These are phyloP conservation scores for Baccha elongata DNA, from an alignment of 2,888 invertebrate genomes.

Conservation along the genomic window DNA sequence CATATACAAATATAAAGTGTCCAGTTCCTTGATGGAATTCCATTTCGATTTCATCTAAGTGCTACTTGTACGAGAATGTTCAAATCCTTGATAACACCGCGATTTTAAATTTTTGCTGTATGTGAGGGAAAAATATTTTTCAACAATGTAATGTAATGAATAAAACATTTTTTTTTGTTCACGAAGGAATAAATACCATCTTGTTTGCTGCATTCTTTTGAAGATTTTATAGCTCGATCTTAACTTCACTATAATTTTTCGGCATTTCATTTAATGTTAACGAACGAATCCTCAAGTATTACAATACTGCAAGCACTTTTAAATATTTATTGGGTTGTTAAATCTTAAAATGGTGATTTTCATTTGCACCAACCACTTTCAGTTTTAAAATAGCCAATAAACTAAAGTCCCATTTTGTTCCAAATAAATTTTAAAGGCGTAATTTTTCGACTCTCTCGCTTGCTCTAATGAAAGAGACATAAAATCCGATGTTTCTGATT, in stretches of 20 bases:
- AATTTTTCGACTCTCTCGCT: too few species aligned
- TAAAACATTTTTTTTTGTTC: constrained; percentile 21
- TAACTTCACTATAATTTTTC: too few species aligned
- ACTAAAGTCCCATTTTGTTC: too few species aligned
- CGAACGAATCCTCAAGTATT: too few species aligned
- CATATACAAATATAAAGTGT: constrained; percentile 41
- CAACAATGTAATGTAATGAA: constrained; percentile 29
- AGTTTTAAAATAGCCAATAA: too few species aligned
- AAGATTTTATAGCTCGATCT: constrained; percentile 12
- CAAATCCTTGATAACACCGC: constrained; percentile 34
- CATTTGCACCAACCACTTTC: too few species aligned
- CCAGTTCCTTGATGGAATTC: constrained; percentile 62
- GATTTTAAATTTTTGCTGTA: constrained; percentile 22
- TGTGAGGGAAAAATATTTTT: constrained; percentile 20
- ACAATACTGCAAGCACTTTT: too few species aligned
- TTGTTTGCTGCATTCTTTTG: constrained; percentile 8
- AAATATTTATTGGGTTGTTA: too few species aligned
- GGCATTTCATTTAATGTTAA: not conserved
- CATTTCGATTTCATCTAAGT: constrained; percentile 59
- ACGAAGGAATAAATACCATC: not conserved
- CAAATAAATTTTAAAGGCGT: too few species aligned
- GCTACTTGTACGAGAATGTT: constrained; percentile 36
- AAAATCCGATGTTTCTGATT: too few species aligned
- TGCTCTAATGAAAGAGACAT: too few species aligned
- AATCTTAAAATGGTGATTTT: too few species aligned